Base-by-base conservation (phyloP, 2,113 vertebrate genomes). In the Colaptes auratus region DNA sequence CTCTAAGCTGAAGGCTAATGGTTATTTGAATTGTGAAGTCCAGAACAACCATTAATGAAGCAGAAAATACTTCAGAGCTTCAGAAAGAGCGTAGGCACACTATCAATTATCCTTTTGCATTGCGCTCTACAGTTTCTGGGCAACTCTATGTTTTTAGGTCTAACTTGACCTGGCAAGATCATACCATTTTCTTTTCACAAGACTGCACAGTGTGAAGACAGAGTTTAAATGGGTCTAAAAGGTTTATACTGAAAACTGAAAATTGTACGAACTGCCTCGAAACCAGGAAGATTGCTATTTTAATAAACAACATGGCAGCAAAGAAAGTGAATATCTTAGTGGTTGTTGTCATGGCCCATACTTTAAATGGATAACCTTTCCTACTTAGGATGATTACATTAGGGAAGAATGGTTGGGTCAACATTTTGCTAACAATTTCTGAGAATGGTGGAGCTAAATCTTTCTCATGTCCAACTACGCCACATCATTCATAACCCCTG, bases 301-400 rank as follows among this genome's bases (percentile, higher is more conserved):
- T 50, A 44, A 25, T 61, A 69, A 74, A 61, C 36, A 28, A 35
- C 27, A 17, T 63, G 13, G 7, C 20, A 44, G 50, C 42, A 71
- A 65, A 59, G 58, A 44, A 82, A 11, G 19, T 31, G 18, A 69
- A 7, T 58, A 23, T 25, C 28, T 75, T 44, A 28, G 28, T 48
- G 50, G 12, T 11, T 69, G 28, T 30, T 55, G 33, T 23, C 39
- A 88, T 9, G 3, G 18, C 4, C 20, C 72, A 15, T 0, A 0
- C 15, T 46, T 35, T 28, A 17, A 67, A 89, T 15, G 15, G 33
- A 31, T 10, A 66, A 53, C 3, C 2, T 59, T 53, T 73, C 33
- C 48, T 59, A 39, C 6, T n/a, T 63, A 39, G 42, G 48, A 52
- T 33, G 18, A 44, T 79, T 64, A 24, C 3, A 12, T 46, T 53